Conservation (phyloP, 1,140 invertebrate species). For the Achatina immaculata region DNA sequence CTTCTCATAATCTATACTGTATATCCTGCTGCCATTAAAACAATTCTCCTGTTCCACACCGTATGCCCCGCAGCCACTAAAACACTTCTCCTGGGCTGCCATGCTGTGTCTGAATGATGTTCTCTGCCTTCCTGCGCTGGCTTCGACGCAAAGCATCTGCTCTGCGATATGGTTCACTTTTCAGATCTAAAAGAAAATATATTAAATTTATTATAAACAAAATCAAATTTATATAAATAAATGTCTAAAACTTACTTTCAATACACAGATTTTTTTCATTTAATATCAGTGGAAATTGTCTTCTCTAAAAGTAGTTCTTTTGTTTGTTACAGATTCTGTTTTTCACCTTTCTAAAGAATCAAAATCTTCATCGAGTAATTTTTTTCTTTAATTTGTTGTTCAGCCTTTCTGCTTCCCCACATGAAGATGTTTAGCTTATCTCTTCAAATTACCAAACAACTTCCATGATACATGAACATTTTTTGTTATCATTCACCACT, state of each 20-base stretch:
- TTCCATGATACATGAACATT: no score
- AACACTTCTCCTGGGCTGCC: slow-evolving; percentile 23
- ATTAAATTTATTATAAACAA: background rate
- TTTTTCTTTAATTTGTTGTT: no score
- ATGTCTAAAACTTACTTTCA: background rate
- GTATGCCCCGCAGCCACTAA: background rate
- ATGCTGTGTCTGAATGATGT: slow-evolving; percentile 45
- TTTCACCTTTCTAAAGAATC: no score
- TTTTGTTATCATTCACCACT: no score
- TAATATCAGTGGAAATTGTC: background rate
- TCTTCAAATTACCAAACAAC: no score
- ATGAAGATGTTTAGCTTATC: no score
- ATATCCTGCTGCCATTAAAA: no score
- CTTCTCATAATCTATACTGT: no score
- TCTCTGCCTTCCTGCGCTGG: slow-evolving; percentile 74
- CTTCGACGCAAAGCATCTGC: slow-evolving; percentile 85
- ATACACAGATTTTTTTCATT: background rate
- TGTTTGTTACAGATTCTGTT: no score
- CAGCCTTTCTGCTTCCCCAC: no score
- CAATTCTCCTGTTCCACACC: background rate
- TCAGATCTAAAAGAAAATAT: background rate
- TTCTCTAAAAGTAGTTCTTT: background rate
- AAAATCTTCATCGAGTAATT: no score
- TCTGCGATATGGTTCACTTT: slow-evolving; percentile 27
- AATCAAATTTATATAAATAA: background rate